Evolutionary conservation across 2,888 invertebrate genomes (phyloP).

Genomic region (Eudasyphora cyanicolor): DNA sequence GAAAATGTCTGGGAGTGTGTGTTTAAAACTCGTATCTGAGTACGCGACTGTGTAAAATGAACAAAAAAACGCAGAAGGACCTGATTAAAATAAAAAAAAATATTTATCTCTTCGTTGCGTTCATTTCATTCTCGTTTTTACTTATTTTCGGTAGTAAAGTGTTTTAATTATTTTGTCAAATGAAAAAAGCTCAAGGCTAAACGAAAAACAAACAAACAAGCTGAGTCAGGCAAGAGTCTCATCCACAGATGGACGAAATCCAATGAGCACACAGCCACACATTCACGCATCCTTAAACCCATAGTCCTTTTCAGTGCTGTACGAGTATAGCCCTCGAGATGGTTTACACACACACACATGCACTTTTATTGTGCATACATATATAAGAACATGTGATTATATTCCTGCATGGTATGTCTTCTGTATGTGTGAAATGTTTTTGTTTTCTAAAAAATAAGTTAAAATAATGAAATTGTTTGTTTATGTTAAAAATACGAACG

Average conservation of each 20-base stretch:
- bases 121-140: conserved; percentile 28
- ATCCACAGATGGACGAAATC: neutral
- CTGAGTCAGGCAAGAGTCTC: neutral
- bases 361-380: neutral
- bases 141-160: conserved; percentile 53
- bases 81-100: conserved; percentile 57
- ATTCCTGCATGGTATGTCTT: neutral
- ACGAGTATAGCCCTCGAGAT: conserved; percentile 11
- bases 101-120: conserved; percentile 34
- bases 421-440: neutral
- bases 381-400: neutral
- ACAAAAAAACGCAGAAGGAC: conserved; percentile 44
- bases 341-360: conserved; percentile 6
- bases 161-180: conserved; percentile 64
- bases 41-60: neutral
- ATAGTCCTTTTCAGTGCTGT: neutral
- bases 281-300: neutral
- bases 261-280: neutral
- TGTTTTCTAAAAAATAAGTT: neutral
- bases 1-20: too few species aligned
- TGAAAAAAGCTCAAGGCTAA: conserved; percentile 60
- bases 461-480: conserved; percentile 17
- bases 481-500: neutral
- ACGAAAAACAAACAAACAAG: conserved; percentile 11
- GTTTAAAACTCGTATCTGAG: neutral